Conservation (phyloP, 2,888 invertebrate genomes). For the Graphium colonna region DNA sequence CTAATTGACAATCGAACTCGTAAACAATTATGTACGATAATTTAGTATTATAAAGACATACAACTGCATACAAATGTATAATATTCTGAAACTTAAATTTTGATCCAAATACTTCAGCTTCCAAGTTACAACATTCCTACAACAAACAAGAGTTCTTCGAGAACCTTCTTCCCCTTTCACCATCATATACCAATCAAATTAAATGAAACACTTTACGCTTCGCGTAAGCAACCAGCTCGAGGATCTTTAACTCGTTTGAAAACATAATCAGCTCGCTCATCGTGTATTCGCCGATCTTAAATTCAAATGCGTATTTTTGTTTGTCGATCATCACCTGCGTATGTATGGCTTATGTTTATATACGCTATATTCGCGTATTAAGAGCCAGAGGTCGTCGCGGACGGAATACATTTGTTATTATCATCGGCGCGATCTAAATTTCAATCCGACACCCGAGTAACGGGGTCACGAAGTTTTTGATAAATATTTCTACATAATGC, state of each 20-base stretch:
- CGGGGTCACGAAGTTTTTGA: slow-evolving; percentile 70
- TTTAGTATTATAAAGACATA: too few species aligned
- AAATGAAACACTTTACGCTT: too few species aligned
- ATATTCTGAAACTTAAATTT: too few species aligned
- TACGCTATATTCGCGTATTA: slow-evolving; percentile 48
- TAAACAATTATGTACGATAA: too few species aligned
- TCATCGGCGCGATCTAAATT: slow-evolving; percentile 67
- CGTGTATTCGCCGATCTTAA: slow-evolving; percentile 51
- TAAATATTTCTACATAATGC: slow-evolving; percentile 59
- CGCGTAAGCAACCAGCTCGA: too few species aligned
- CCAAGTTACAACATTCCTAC: too few species aligned
- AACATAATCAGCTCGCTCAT: slow-evolving; percentile 51
- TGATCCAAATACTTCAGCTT: too few species aligned
- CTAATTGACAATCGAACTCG: not conserved
- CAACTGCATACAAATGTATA: too few species aligned
- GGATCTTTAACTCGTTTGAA: slow-evolving; percentile 29
- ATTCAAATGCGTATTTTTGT: slow-evolving; percentile 70
- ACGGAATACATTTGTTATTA: slow-evolving; percentile 68
- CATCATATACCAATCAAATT: too few species aligned
- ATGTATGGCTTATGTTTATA: slow-evolving; percentile 59
- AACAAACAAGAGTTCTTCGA: too few species aligned
- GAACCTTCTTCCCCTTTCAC: too few species aligned
- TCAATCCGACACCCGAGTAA: slow-evolving; percentile 67
- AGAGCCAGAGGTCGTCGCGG: slow-evolving; percentile 62
- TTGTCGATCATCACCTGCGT: slow-evolving; percentile 66